Evolutionary conservation across 2,113 vertebrate genomes (phyloP).

Genomic region (Pyxicephalus adspersus): DNA sequence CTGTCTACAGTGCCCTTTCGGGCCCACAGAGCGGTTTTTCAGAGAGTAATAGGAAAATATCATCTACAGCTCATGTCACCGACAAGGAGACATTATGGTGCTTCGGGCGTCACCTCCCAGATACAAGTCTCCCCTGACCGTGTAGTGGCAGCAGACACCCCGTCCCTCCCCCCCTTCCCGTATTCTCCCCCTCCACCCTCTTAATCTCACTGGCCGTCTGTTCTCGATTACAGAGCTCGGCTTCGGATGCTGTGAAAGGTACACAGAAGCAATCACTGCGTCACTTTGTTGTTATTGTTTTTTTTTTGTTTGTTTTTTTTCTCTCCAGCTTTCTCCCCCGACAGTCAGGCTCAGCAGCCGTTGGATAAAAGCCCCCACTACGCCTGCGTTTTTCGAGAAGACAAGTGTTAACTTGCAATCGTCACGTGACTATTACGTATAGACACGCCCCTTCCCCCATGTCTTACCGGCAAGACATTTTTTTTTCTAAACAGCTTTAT

Average conservation of each 20-base stretch:
- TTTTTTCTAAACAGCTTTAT: slow-evolving; percentile 47
- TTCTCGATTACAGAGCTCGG: neutral
- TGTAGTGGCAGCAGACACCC: slow-evolving; percentile 27
- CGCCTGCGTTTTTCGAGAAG: slow-evolving; percentile 17
- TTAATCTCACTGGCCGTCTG: neutral
- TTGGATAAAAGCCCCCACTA: slow-evolving; percentile 7
- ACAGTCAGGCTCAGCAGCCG: slow-evolving; percentile 38
- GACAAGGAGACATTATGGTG: neutral
- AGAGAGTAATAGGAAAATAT: neutral
- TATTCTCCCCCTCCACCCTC: slow-evolving; percentile 6
- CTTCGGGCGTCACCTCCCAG: slow-evolving; percentile 17
- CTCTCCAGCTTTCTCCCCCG: neutral
- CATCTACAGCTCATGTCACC: neutral
- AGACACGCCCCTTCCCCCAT: neutral
- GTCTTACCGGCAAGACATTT: neutral
- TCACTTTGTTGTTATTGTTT: neutral
- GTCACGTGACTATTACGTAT: slow-evolving; percentile 18
- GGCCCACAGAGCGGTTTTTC: neutral
- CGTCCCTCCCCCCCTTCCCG: slow-evolving; percentile 25
- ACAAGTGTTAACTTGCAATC: slow-evolving; percentile 20
- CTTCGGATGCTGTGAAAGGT: neutral
- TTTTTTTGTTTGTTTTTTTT: neutral
- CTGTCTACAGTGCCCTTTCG: slow-evolving; percentile 3
- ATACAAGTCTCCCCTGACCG: slow-evolving; percentile 1
- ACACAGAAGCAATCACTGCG: neutral